Evolutionary conservation across 2,888 invertebrate species (phyloP).

Genomic region (Leuctra nigra): DNA sequence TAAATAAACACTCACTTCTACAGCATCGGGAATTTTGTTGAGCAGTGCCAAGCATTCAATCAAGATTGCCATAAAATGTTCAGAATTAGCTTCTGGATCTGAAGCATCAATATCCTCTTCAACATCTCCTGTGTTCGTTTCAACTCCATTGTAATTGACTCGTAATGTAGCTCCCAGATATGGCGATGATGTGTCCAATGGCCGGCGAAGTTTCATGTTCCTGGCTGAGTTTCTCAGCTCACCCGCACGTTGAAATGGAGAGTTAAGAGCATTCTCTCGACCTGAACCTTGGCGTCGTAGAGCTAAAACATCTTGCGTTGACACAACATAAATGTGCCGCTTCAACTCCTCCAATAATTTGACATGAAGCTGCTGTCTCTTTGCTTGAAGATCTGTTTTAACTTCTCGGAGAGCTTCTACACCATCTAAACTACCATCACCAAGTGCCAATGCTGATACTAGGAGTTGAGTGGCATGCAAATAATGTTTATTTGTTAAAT

Average conservation of each 20-base stretch:
- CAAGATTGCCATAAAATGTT: conserved; percentile 68
- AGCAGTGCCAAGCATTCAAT: conserved; percentile 80
- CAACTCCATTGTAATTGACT: conserved; percentile 10
- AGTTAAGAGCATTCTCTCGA: conserved; percentile 43
- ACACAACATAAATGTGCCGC: conserved; percentile 61
- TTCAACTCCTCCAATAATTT: conserved; percentile 64
- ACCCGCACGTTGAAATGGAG: conserved; percentile 52
- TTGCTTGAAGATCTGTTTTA: conserved; percentile 62
- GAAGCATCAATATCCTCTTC: conserved; percentile 51
- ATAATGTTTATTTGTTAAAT: conserved; percentile 68
- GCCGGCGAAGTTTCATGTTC: conserved; percentile 46
- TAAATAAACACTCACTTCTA: conserved; percentile 70
- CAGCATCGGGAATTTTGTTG: conserved; percentile 75
- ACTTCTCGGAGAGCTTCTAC: conserved; percentile 81
- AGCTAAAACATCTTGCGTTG: conserved; percentile 45
- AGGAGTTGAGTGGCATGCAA: conserved; percentile 76
- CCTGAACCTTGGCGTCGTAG: conserved; percentile 57
- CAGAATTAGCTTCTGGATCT: conserved; percentile 55
- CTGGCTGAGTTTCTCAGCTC: conserved; percentile 51
- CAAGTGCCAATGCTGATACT: conserved; percentile 58
- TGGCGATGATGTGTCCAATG: conserved; percentile 44
- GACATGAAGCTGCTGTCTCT: conserved; percentile 61
- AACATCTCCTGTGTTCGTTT: conserved; percentile 37
- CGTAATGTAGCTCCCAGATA: conserved; percentile 27
- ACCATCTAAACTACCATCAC: conserved; percentile 66